These are phyloP conservation scores for Polietes domitor DNA, from an alignment of 2,888 invertebrate species.

Conservation along the genomic window DNA sequence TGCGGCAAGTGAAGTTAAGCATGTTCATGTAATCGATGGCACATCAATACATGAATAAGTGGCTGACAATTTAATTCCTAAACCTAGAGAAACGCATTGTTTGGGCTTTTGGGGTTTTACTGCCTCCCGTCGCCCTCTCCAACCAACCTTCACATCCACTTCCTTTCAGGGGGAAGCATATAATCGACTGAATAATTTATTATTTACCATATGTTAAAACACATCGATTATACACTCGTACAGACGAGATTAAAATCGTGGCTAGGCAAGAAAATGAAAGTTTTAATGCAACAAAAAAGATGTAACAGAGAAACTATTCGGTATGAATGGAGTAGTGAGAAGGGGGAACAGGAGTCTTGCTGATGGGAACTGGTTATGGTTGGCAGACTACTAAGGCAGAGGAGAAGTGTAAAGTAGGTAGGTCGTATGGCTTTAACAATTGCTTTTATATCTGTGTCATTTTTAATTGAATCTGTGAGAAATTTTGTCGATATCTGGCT, in stretches of 20 bases:
- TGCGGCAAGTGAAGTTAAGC: slow-evolving; percentile 32
- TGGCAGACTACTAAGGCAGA: background rate
- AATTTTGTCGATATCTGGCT: background rate
- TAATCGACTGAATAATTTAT: slow-evolving; percentile 19
- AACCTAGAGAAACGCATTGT: slow-evolving; percentile 18
- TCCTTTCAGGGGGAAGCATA: background rate
- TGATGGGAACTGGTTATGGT: background rate
- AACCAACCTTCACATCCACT: no score
- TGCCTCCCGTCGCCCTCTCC: background rate
- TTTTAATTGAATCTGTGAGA: slow-evolving; percentile 5
- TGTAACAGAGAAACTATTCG: background rate
- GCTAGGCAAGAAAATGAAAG: background rate
- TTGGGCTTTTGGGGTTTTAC: background rate
- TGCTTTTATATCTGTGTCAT: background rate
- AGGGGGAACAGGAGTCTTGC: no score
- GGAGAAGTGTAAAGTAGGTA: background rate
- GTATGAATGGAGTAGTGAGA: background rate
- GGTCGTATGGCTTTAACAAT: background rate
- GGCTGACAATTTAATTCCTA: slow-evolving; percentile 35
- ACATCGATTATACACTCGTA: background rate
- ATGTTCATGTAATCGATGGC: slow-evolving; percentile 26
- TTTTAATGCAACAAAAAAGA: background rate
- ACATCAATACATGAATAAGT: slow-evolving; percentile 43
- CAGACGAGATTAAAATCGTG: background rate
- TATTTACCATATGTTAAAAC: background rate